These are phyloP conservation scores for Lutraria lutraria DNA, from an alignment of 2,888 invertebrate genomes.

Conservation along the genomic window DNA sequence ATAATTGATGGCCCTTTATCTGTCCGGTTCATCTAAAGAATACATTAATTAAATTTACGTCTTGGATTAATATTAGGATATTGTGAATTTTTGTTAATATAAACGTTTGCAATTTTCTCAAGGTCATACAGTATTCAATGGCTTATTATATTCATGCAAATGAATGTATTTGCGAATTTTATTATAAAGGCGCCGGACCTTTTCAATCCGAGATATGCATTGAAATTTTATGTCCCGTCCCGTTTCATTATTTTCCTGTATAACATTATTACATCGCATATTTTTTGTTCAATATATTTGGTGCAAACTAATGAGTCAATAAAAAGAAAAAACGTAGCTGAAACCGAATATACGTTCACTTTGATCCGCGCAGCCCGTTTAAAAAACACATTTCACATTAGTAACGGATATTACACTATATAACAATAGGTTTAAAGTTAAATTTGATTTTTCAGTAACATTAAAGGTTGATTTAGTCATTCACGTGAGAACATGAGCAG, in stretches of 20 bases:
- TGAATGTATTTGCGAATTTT: not conserved
- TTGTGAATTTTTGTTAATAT: conserved; percentile 1
- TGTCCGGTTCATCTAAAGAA: not conserved
- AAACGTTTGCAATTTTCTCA: not conserved
- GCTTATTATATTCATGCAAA: not conserved
- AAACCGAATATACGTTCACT: not conserved
- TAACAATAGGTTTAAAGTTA: not conserved
- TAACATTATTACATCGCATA: not conserved
- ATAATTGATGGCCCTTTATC: conserved; percentile 1
- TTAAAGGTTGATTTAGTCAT: not conserved
- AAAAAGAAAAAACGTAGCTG: not conserved
- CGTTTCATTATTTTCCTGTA: not conserved
- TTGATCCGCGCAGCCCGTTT: not conserved
- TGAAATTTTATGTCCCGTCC: not conserved
- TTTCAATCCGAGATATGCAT: not conserved
- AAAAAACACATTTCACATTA: too few relatives aligned
- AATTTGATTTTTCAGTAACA: not conserved
- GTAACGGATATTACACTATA: not conserved
- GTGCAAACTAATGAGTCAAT: not conserved
- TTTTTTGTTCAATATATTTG: not conserved
- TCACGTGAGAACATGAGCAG: not conserved
- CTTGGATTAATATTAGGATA: not conserved
- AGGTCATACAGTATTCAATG: not conserved
- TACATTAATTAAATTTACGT: conserved; percentile 7
- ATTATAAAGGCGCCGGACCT: not conserved